Base-by-base conservation (phyloP, 2,888 invertebrate genomes). In the Pollenia amentaria region DNA sequence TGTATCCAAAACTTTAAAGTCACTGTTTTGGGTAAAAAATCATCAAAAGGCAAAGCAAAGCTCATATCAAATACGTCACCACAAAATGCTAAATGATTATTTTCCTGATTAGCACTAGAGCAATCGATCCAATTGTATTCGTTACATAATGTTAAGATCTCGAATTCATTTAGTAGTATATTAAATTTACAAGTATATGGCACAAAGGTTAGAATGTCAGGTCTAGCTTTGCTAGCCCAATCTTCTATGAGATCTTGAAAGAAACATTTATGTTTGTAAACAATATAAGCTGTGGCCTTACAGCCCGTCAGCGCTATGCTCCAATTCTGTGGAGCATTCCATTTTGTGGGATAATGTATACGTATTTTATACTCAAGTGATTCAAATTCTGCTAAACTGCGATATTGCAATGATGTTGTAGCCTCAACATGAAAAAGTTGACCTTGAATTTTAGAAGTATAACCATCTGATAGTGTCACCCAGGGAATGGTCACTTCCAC, bases 41-140 rank as follows among this genome's bases (percentile, higher is more conserved):
- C 99, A 80, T 96, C 96, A 91, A 99, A 99, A 0, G 99, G 99
- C 91, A 99, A 94, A 92, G 97, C 97, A 91, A 99, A 98, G 4
- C 98, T 98, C 89, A 99, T 94, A 91, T 99, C 98, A 89, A 99
- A 96, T 14, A 97, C 95, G 91, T 99, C 98, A 1, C 99, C 99
- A 92, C 98, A 98, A 90, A 99, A 97, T 0, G 98, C 98, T 77
- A 99, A 95, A 92, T 98, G 98, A 93, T 98, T 96, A 93, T 99
- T 99, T 94, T 99, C 99, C 93, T 98, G 98, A 90, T 98, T 97
- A 70, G 98, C 97, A 40, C 98, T 98, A 77, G 98, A 98, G 90
- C 99, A 99, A 93, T 99, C 99, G 89, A 99, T 97, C 99, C 99
- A 99, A 93, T 99, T 99, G 93, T 97, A 97, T 92, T 99, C 98